These are phyloP conservation scores for Zonitis immaculata DNA, from an alignment of 2,888 invertebrate genomes.

Conservation along the genomic window DNA sequence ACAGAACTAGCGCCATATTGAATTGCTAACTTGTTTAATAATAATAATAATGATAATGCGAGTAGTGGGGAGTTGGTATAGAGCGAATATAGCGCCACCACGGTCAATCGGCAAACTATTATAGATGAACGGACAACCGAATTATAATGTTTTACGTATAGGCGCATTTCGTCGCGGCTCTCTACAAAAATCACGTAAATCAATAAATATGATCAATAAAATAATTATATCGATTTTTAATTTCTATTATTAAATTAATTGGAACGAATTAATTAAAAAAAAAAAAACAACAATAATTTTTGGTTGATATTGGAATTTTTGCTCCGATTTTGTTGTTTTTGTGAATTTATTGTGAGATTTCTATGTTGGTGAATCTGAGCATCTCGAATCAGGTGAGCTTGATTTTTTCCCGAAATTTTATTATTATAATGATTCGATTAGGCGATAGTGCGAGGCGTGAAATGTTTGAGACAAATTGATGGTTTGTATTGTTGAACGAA, in stretches of 20 bases:
- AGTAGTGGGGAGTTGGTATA: no score
- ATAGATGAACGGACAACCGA: constrained; percentile 35
- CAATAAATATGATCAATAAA: constrained; percentile 38
- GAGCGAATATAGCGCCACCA: constrained; percentile 36
- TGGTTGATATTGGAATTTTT: no score
- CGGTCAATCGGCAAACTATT: constrained; percentile 39
- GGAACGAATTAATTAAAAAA: no score
- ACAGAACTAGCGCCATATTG: constrained; percentile 42
- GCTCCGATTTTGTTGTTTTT: background rate
- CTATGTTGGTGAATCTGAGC: background rate
- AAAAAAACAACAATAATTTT: no score
- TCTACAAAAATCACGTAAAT: constrained; percentile 42
- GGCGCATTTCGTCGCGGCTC: constrained; percentile 39
- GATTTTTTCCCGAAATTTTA: background rate
- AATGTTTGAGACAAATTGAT: background rate
- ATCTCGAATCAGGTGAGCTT: background rate
- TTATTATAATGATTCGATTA: background rate
- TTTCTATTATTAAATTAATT: no score
- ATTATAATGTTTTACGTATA: constrained; percentile 36
- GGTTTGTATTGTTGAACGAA: background rate
- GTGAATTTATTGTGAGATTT: background rate
- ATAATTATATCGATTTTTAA: constrained; percentile 8
- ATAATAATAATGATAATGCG: no score
- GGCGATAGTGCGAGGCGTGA: background rate
- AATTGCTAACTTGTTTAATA: constrained; percentile 19